Evolutionary conservation across 2,888 invertebrate species (phyloP).

Genomic region (Drosophila hamatofila): DNA sequence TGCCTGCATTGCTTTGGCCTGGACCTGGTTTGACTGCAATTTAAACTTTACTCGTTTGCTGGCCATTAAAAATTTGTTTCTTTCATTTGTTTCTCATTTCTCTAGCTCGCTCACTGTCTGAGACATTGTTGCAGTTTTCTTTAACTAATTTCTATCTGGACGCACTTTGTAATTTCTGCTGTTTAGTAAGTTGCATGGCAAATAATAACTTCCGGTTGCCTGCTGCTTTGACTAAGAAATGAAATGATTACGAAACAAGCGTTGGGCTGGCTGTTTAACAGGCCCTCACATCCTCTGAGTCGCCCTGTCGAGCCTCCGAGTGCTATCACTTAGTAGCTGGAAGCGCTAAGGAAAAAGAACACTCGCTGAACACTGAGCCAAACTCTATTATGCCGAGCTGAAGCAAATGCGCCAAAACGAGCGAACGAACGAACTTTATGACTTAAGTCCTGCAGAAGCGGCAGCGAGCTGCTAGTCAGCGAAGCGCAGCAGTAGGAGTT

Average conservation of each 20-base stretch:
- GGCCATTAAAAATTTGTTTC: slow-evolving; percentile 31
- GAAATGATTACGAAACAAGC: slow-evolving; percentile 69
- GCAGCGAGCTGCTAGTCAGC: slow-evolving; percentile 2
- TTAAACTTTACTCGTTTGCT: slow-evolving; percentile 64
- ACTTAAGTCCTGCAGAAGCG: slow-evolving; percentile 20
- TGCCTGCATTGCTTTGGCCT: background rate
- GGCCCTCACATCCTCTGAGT: background rate
- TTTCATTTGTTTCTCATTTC: background rate
- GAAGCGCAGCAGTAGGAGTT: background rate
- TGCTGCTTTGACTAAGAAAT: slow-evolving; percentile 68
- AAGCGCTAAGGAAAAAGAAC: slow-evolving; percentile 32
- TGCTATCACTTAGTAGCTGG: slow-evolving; percentile 45
- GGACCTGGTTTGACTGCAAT: slow-evolving; percentile 61
- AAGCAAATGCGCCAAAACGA: slow-evolving; percentile 34
- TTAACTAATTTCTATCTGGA: slow-evolving; percentile 37
- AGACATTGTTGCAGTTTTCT: slow-evolving; percentile 26
- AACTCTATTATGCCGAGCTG: slow-evolving; percentile 49
- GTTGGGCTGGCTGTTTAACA: background rate
- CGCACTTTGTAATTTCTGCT: slow-evolving; percentile 47
- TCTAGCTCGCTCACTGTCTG: background rate
- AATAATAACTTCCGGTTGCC: slow-evolving; percentile 74
- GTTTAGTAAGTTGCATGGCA: slow-evolving; percentile 63
- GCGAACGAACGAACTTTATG: slow-evolving; percentile 31
- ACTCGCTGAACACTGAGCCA: slow-evolving; percentile 22
- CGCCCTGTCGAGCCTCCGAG: background rate